Evolutionary conservation across 2,113 vertebrate genomes (phyloP).

Genomic region (Eulacestoma nigropectus): DNA sequence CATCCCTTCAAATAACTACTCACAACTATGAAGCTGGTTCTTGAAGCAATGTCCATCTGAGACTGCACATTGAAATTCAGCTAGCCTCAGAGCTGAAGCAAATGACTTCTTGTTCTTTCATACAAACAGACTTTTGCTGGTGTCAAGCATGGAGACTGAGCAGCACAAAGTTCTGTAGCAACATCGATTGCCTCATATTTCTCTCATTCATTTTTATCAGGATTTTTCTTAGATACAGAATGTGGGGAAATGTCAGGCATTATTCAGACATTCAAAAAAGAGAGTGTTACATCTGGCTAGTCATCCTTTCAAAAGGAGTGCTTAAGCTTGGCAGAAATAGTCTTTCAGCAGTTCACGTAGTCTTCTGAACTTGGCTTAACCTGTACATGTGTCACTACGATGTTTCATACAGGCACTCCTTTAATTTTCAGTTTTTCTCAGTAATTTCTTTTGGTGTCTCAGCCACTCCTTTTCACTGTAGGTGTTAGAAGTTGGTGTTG

Average conservation of each 20-base stretch:
- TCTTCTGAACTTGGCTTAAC: not conserved
- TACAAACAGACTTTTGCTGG: not conserved
- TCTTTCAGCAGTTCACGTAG: not conserved
- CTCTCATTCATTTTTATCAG: not conserved
- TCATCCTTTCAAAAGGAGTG: not conserved
- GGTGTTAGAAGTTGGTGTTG: not conserved
- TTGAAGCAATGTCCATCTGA: not conserved
- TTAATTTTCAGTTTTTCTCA: not conserved
- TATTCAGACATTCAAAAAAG: not conserved
- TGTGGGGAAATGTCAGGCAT: rapidly evolving
- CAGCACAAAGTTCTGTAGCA: not conserved
- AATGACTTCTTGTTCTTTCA: not conserved
- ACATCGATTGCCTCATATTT: not conserved
- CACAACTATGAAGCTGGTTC: not conserved
- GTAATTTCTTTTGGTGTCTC: not conserved
- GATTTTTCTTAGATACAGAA: not conserved
- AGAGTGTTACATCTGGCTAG: not conserved
- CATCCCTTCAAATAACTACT: not conserved
- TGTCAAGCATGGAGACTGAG: not conserved
- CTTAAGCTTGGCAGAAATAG: not conserved
- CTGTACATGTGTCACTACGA: not conserved
- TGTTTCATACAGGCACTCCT: not conserved
- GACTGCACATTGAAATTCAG: not conserved
- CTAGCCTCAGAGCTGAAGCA: not conserved
- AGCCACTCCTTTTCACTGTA: not conserved